phyloP scores from a whole-genome alignment of 2,113 vertebrate species.

The Pelecanus crispus region DNA sequence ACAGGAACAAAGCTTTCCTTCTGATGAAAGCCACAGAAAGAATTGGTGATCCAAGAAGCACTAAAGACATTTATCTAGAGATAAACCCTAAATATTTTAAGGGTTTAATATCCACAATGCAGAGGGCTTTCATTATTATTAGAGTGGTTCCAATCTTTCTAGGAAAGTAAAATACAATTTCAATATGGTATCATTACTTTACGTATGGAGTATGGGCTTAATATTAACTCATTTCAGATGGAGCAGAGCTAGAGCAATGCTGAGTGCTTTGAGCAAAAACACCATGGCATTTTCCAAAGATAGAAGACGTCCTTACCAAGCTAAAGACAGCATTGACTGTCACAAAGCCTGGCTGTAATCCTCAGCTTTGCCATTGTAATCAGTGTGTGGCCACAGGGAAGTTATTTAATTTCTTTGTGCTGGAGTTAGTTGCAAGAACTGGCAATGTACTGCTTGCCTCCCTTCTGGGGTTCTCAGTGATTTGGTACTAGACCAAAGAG shows the following conservation, averaged over 20 bases:
- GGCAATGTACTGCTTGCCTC: neutral
- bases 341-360: neutral
- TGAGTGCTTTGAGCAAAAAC: neutral
- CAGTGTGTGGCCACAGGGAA: neutral
- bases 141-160: neutral
- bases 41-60: neutral
- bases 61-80: neutral
- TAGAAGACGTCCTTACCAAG: neutral
- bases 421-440: neutral
- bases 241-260: neutral
- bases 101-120: neutral
- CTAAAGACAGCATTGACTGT: neutral
- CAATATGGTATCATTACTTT: neutral
- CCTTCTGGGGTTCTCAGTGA: neutral
- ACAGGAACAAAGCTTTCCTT: neutral
- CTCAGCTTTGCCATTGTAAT: neutral
- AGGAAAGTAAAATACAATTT: neutral
- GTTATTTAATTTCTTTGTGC: neutral
- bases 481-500: neutral
- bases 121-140: neutral
- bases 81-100: neutral
- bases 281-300: neutral
- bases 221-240: neutral
- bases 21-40: neutral
- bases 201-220: neutral